Evolutionary conservation across 1,140 invertebrate species (phyloP), one percentile per base, ranked within the genome.

Genomic region (Nasonia giraulti): DNA sequence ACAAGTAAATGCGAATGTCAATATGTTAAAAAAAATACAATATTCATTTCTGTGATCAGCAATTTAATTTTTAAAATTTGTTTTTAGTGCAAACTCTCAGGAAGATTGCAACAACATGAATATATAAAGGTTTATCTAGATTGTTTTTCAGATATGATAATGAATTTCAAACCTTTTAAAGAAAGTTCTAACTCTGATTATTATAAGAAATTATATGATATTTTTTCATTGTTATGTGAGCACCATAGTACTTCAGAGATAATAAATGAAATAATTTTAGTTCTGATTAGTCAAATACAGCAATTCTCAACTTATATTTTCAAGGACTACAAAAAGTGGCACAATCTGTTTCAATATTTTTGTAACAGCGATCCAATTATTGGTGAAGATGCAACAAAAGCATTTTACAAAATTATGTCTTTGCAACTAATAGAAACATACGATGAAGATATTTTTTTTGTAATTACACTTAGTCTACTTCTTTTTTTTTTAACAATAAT

Each of bases 401-500:
- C 78, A 10, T 92, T 92, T 85, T 93, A 93, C 71, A 79, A 80
- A 87, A 75, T 84, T 50, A 87, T 94, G 10, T 88, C 89, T 55
- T 85, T 92, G 14, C 82, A 80, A 47, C 17, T 86, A 37, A 78
- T 85, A 80, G 83, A 86, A 82, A 83, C 80, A 5, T 23, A 87
- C n/a, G 71, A 87, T 73, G 87, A 86, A 69, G 73, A 82, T 68
- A 66, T 83, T 82, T 86, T 84, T 69, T 44, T 78, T 50, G 84
- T 88, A 87, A 83, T 74, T 69, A 68, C 37, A 62, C 17, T 79
- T 69, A n/a, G 17, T 44, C 73, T 27, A 33, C 2, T 27, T 44
- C 17, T 71, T 17, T 77, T 55, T 27, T 27, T 27, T 27, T 27
- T 1, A 27, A 27, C 37, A 23, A 68, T 31, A 27, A 69, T 50